phyloP scores from a whole-genome alignment of 1,140 invertebrate genomes.

The Orchesella cincta region DNA sequence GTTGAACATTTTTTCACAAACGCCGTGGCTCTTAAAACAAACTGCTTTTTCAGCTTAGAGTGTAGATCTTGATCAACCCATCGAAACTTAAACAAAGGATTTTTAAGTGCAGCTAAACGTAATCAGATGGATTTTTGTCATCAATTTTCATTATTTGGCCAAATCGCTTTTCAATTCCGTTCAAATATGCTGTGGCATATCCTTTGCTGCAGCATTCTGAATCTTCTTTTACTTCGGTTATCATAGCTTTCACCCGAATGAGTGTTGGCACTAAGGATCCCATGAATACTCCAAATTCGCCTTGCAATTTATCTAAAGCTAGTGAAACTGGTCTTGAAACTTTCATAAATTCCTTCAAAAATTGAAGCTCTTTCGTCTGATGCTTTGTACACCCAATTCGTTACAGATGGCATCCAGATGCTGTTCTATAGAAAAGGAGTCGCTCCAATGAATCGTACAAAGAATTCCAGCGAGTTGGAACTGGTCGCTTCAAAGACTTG shows the following conservation, averaged over 20 bases:
- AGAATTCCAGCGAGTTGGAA: neutral
- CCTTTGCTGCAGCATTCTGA: neutral
- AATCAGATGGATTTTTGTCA: neutral
- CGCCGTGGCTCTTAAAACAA: too few species aligned
- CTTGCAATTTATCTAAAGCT: neutral
- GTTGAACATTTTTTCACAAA: too few species aligned
- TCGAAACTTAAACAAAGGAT: too few species aligned
- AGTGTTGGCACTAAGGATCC: neutral
- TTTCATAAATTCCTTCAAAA: neutral
- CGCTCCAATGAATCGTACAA: neutral
- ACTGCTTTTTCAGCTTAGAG: too few species aligned
- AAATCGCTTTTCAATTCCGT: neutral
- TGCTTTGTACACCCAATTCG: neutral
- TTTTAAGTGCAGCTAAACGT: too few species aligned
- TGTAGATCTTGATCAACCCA: too few species aligned
- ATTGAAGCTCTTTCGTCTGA: neutral
- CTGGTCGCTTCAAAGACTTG: neutral
- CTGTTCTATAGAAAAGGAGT: neutral
- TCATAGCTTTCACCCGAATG: neutral
- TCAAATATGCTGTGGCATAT: neutral
- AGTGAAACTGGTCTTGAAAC: neutral
- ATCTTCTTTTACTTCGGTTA: neutral
- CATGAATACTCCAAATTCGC: neutral
- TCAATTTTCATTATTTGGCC: neutral
- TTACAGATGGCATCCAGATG: neutral